Conservation (phyloP, 2,797 vertebrate genomes). For the Esox lucius region DNA sequence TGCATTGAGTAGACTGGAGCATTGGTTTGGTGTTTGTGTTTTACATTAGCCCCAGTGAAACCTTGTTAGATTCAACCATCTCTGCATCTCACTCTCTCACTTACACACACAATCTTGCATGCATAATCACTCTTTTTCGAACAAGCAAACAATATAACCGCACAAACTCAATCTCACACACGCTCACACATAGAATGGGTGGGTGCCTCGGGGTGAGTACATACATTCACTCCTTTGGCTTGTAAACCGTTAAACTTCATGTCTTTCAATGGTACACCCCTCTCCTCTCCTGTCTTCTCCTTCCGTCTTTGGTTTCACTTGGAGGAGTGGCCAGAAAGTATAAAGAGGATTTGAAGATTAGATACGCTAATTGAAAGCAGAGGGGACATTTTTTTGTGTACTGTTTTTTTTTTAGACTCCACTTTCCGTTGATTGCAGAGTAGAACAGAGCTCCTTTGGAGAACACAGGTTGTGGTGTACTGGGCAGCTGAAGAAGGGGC, state of each 20-base stretch:
- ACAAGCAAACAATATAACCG: too few relatives aligned
- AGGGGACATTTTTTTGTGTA: conserved; percentile 39
- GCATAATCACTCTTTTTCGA: too few relatives aligned
- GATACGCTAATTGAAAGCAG: conserved; percentile 63
- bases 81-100: not conserved
- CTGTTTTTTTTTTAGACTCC: conserved; percentile 36
- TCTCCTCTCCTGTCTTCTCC: conserved; percentile 8
- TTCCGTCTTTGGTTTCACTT: conserved; percentile 63
- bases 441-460: conserved; percentile 34
- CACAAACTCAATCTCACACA: too few relatives aligned
- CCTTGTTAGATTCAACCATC: not conserved
- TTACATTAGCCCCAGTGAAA: not conserved
- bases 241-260: conserved; percentile 64
- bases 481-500: conserved; percentile 38
- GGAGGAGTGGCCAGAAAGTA: conserved; percentile 39
- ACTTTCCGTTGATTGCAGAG: conserved; percentile 37
- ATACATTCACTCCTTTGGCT: conserved; percentile 56
- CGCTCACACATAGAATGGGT: conserved; percentile 10
- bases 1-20: not conserved
- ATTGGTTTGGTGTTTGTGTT: not conserved
- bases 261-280: conserved; percentile 51
- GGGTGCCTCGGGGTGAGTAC: conserved; percentile 39
- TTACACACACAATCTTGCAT: too few relatives aligned
- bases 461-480: conserved; percentile 42
- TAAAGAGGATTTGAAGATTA: conserved; percentile 65